Evolutionary conservation across 2,797 vertebrate species (phyloP).

Genomic region (Typhlichthys eigenmanni): DNA sequence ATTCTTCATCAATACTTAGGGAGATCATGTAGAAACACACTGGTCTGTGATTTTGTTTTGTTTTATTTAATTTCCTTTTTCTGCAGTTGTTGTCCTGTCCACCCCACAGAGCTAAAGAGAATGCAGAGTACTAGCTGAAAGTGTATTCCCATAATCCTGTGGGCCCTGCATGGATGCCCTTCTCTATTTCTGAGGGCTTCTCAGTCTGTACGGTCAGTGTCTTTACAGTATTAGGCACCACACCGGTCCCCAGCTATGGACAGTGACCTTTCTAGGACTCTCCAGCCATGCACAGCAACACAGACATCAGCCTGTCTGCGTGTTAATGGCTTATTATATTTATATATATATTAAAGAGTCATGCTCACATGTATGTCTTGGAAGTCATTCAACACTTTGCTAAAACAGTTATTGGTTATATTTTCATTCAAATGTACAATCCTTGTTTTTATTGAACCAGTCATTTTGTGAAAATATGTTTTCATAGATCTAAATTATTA

Average conservation of each 20-base stretch:
- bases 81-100: too few species aligned
- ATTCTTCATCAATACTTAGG: slow-evolving; percentile 58
- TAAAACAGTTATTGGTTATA: too few species aligned
- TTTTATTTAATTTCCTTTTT: not conserved
- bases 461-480: too few species aligned
- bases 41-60: slow-evolving; percentile 23
- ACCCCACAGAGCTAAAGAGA: too few species aligned
- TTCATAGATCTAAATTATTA: too few species aligned
- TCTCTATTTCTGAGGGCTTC: slow-evolving; percentile 41
- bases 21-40: slow-evolving; percentile 52
- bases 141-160: slow-evolving; percentile 78
- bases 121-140: slow-evolving; percentile 55
- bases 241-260: slow-evolving; percentile 62
- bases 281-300: too few species aligned
- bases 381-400: too few species aligned
- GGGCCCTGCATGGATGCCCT: slow-evolving; percentile 70
- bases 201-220: slow-evolving; percentile 36
- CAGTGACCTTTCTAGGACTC: slow-evolving; percentile 67
- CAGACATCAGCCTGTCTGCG: not conserved
- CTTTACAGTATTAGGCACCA: slow-evolving; percentile 74
- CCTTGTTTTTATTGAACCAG: too few species aligned
- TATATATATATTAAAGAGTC: too few species aligned
- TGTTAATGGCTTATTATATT: not conserved
- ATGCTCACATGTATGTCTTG: slow-evolving; percentile 5
- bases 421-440: too few species aligned